phyloP scores from a whole-genome alignment of 2,888 invertebrate genomes.

The Lepidochrysops patricia region DNA sequence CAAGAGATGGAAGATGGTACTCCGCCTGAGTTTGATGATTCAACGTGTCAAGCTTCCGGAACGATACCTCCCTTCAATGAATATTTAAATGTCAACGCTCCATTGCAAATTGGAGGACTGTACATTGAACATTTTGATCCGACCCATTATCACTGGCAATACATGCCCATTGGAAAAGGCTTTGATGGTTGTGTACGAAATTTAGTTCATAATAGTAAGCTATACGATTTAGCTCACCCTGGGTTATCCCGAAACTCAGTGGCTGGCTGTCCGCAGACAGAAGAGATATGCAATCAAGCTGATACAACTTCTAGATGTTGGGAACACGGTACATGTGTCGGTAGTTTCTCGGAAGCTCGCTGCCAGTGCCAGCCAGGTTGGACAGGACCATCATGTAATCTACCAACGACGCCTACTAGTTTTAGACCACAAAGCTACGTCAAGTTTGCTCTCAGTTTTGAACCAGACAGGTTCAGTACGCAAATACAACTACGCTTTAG shows the following conservation, averaged over 20 bases:
- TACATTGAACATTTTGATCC: constrained; percentile 93
- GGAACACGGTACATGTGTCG: constrained; percentile 96
- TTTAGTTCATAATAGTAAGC: constrained; percentile 94
- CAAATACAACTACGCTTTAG: constrained; percentile 95
- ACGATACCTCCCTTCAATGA: constrained; percentile 95
- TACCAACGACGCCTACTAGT: constrained; percentile 90
- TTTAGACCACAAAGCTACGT: constrained; percentile 96
- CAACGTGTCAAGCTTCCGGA: constrained; percentile 91
- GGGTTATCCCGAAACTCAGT: constrained; percentile 90
- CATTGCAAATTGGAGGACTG: constrained; percentile 94
- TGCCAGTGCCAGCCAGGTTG: constrained; percentile 97
- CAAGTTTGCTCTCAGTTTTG: constrained; percentile 96
- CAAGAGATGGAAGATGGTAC: constrained; percentile 93
- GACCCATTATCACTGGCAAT: constrained; percentile 91
- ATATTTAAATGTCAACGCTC: constrained; percentile 95
- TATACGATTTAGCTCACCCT: constrained; percentile 96
- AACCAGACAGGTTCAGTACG: constrained; percentile 93
- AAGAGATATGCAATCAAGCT: constrained; percentile 91
- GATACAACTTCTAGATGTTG: constrained; percentile 90
- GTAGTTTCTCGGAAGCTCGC: constrained; percentile 89
- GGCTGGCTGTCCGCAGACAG: constrained; percentile 94
- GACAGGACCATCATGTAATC: constrained; percentile 91
- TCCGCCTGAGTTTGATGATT: constrained; percentile 90
- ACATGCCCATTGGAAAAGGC: constrained; percentile 90
- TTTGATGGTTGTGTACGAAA: constrained; percentile 98